Evolutionary conservation across 1,140 invertebrate genomes (phyloP).

Genomic region (Drosophila seguyi): DNA sequence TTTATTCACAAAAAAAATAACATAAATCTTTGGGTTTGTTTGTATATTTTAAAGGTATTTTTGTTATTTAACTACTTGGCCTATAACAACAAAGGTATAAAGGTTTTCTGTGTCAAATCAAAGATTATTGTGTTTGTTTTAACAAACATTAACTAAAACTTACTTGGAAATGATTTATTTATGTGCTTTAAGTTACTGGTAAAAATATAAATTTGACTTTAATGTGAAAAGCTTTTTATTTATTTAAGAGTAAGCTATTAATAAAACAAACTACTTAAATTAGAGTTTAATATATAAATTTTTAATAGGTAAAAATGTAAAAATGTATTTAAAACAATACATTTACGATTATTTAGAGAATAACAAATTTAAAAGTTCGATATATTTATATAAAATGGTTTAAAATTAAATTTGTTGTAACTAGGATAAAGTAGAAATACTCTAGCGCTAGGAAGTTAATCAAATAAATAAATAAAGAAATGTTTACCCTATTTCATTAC

Average conservation of each 20-base stretch:
- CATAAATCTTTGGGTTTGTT: conserved; percentile 3
- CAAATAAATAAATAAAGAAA: too few species aligned
- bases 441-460: too few species aligned
- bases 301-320: background rate
- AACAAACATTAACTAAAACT: background rate
- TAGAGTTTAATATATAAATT: background rate
- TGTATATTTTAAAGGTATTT: conserved; percentile 5
- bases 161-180: background rate
- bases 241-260: background rate
- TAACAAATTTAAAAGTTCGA: too few species aligned
- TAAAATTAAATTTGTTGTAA: too few species aligned
- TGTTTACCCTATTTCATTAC: too few species aligned
- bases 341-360: too few species aligned
- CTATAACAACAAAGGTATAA: background rate
- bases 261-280: background rate
- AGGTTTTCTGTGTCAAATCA: background rate
- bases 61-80: conserved; percentile 6
- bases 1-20: background rate
- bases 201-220: background rate
- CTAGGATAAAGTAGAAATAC: too few species aligned
- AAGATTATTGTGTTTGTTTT: background rate
- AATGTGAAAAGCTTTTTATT: background rate
- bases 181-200: background rate
- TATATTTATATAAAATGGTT: too few species aligned
- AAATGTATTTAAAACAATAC: background rate